Evolutionary conservation across 2,113 vertebrate species (phyloP).

Genomic region (Ameiurus melas): DNA sequence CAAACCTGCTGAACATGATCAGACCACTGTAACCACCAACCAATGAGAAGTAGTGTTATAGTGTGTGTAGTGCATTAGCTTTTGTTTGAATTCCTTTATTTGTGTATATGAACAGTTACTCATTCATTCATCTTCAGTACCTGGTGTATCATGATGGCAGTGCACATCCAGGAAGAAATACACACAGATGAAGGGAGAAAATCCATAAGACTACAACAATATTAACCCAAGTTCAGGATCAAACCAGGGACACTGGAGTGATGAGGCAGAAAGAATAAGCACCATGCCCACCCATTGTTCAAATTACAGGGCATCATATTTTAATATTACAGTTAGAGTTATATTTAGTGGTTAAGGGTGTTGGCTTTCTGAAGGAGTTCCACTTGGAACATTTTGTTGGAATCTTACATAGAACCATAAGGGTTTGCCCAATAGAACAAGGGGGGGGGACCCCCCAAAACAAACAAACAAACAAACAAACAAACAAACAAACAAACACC

Average conservation of each 20-base stretch:
- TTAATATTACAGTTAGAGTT: background rate
- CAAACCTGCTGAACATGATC: background rate
- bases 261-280: no score
- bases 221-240: no score
- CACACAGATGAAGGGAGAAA: background rate
- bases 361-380: background rate
- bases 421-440: background rate
- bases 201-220: background rate
- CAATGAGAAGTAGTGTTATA: background rate
- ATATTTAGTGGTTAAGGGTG: background rate
- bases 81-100: background rate
- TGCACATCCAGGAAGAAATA: background rate
- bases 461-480: no score
- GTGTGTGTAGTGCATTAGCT: background rate
- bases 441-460: no score
- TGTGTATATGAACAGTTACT: background rate
- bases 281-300: background rate
- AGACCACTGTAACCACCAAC: background rate
- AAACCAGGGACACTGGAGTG: background rate
- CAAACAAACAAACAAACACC: no score
- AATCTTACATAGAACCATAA: background rate
- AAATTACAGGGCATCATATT: no score
- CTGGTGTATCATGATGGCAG: background rate
- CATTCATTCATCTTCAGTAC: background rate
- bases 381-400: background rate